Evolutionary conservation across 2,113 vertebrate species (phyloP).

Genomic region (Cisticola juncidis): DNA sequence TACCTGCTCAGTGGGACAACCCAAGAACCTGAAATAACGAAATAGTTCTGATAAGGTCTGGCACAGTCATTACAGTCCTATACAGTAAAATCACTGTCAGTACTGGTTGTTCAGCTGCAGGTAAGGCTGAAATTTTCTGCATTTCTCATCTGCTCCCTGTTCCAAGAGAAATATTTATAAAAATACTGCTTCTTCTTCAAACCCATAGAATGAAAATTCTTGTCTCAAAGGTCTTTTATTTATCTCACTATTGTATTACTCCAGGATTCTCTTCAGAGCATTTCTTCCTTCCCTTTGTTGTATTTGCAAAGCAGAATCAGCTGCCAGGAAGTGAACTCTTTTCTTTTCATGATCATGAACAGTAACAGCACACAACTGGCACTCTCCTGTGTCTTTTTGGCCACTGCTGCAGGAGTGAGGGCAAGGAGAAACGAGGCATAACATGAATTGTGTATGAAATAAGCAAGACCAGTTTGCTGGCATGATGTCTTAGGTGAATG

Average conservation of each 20-base stretch:
- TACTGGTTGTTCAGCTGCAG: not conserved
- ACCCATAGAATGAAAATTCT: constrained; percentile 12
- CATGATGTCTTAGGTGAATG: not conserved
- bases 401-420: not conserved
- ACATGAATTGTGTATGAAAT: not conserved
- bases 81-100: not conserved
- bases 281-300: constrained; percentile 26
- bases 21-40: not conserved
- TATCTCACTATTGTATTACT: not conserved
- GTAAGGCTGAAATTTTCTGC: not conserved
- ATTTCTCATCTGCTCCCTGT: not conserved
- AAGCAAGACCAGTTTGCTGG: not conserved
- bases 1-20: not conserved
- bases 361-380: not conserved
- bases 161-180: not conserved
- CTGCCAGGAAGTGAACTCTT: not conserved
- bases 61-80: not conserved
- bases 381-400: not conserved
- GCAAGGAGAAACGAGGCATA: not conserved
- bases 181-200: constrained; percentile 20
- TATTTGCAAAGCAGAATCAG: not conserved
- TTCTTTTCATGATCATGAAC: not conserved
- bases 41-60: not conserved
- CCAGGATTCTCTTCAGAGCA: constrained; percentile 3
- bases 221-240: constrained; percentile 16